Evolutionary conservation across 1,140 invertebrate species (phyloP).

Genomic region (Aphaenogaster ashmeadi): DNA sequence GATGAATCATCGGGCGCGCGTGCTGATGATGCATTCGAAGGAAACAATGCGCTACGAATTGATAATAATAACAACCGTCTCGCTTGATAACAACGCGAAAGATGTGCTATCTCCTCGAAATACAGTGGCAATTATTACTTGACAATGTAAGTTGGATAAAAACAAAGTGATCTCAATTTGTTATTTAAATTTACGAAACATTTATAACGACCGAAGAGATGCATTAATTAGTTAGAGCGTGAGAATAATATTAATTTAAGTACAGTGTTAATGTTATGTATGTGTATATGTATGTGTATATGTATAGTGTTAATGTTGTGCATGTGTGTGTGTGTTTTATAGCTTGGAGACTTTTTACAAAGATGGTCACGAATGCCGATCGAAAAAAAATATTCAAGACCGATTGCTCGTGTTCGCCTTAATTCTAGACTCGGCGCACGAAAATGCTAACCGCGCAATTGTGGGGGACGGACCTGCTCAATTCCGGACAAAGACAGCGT

Average conservation of each 20-base stretch:
- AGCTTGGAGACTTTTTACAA: background rate
- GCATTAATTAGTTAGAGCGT: background rate
- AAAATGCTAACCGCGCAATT: conserved; percentile 43
- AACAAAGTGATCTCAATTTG: background rate
- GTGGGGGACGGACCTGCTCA: background rate
- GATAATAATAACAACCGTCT: background rate
- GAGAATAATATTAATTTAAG: background rate
- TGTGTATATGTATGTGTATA: background rate
- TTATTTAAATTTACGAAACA: background rate
- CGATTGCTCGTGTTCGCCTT: conserved; percentile 10
- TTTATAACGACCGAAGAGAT: background rate
- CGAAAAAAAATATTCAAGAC: conserved; percentile 1
- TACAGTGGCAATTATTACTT: background rate
- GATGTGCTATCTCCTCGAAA: background rate
- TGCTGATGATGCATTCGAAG: conserved; percentile 18
- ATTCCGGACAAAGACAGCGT: conserved; percentile 25
- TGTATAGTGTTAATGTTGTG: too few species aligned
- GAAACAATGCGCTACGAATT: background rate
- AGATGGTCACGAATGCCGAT: background rate
- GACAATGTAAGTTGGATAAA: background rate
- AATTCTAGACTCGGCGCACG: conserved; percentile 24
- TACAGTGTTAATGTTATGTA: background rate
- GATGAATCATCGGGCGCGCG: conserved; percentile 20
- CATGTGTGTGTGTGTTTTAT: background rate
- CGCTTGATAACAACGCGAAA: background rate